Evolutionary conservation across 2,113 vertebrate species (phyloP).

Genomic region (Solenodon paradoxus): DNA sequence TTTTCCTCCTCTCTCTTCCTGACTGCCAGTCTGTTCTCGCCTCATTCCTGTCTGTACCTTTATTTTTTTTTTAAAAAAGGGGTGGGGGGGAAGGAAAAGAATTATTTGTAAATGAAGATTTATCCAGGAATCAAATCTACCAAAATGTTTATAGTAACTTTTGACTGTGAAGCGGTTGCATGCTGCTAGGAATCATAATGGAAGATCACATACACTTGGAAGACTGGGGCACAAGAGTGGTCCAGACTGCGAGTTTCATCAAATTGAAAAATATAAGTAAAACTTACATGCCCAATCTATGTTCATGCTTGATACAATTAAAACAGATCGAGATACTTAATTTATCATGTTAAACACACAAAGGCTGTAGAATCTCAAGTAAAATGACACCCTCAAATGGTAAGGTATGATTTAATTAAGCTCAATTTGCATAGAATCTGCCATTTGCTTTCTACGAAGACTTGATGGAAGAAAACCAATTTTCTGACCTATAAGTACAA

Average conservation of each 20-base stretch:
- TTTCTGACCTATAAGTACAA: background rate
- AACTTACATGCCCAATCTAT: background rate
- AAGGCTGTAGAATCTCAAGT: background rate
- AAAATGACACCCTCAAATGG: background rate
- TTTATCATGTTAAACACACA: background rate
- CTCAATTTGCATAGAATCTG: background rate
- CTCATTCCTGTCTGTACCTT: too few species aligned
- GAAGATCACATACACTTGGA: background rate
- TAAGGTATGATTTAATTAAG: background rate
- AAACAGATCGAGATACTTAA: background rate
- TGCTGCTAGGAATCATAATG: accelerated
- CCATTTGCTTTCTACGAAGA: background rate
- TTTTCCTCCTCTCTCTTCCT: too few species aligned
- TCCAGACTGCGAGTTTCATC: accelerated
- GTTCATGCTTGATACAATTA: background rate
- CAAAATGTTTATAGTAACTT: background rate
- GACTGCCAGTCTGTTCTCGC: too few species aligned
- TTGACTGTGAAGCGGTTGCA: background rate
- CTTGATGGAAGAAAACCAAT: background rate
- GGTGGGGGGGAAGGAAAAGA: too few species aligned
- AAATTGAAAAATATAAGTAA: too few species aligned
- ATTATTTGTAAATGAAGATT: background rate
- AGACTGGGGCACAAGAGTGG: accelerated
- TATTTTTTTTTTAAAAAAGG: too few species aligned
- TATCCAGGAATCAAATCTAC: background rate